phyloP scores from a whole-genome alignment of 2,888 invertebrate genomes.

The Stenoptilia bipunctidactyla region DNA sequence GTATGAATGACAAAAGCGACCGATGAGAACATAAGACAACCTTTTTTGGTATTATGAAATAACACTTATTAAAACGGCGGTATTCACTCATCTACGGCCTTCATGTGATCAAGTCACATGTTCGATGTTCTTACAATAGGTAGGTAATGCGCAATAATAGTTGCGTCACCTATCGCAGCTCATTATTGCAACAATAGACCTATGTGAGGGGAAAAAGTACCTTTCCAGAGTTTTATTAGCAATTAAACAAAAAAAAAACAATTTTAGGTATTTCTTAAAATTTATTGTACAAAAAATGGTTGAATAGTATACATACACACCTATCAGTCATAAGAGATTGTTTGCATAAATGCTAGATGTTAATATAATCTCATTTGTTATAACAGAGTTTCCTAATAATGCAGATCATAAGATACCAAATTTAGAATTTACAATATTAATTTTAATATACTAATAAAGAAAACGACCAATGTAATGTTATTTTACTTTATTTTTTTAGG shows the following conservation, averaged over 20 bases:
- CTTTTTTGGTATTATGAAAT: no score
- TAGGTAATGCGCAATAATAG: no score
- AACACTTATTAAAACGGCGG: no score
- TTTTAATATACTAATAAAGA: constrained; percentile 26
- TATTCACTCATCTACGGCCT: no score
- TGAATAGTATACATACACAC: constrained; percentile 47
- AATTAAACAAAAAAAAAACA: neutral
- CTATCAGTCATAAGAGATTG: constrained; percentile 55
- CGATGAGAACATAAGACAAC: no score
- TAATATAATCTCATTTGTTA: constrained; percentile 25
- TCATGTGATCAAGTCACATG: no score
- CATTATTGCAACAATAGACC: no score
- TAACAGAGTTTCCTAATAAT: constrained; percentile 18
- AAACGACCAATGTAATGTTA: constrained; percentile 29
- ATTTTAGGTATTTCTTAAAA: constrained; percentile 30
- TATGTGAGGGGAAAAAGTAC: no score
- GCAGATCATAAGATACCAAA: constrained; percentile 31
- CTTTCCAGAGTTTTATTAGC: no score
- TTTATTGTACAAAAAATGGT: constrained; percentile 61
- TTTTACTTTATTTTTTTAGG: constrained; percentile 34
- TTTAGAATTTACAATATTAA: constrained; percentile 19
- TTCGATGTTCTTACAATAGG: no score
- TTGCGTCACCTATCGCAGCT: no score
- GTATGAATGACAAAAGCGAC: neutral
- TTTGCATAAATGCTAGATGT: constrained; percentile 42